Evolutionary conservation across 2,888 invertebrate genomes (phyloP).

Genomic region (Leptinotarsa haldemani): DNA sequence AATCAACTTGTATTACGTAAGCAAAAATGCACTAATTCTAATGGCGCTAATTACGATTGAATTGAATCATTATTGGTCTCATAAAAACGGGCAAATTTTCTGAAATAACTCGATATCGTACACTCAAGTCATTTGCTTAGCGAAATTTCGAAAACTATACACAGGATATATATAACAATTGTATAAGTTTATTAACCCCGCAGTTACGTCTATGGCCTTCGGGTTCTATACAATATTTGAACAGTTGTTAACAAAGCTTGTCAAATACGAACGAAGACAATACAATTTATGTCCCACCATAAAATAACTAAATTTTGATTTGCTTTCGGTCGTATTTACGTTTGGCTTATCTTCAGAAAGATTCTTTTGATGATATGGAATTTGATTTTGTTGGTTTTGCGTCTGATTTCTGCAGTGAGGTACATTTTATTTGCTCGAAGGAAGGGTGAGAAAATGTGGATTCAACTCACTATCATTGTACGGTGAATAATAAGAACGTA

Average conservation of each 20-base stretch:
- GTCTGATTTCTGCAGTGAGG: not conserved
- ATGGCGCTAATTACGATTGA: no score
- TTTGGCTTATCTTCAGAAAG: slow-evolving; percentile 5
- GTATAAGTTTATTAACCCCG: no score
- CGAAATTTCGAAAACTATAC: no score
- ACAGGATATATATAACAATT: no score
- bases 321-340: slow-evolving; percentile 5
- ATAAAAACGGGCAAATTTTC: no score
- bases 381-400: slow-evolving; percentile 10
- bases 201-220: not conserved
- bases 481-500: no score
- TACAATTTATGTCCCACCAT: slow-evolving; percentile 17
- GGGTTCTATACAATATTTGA: slow-evolving; percentile 7
- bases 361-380: not conserved
- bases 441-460: not conserved
- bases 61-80: no score
- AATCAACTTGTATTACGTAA: no score
- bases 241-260: slow-evolving; percentile 16
- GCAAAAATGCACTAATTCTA: no score
- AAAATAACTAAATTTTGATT: slow-evolving; percentile 4
- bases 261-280: slow-evolving; percentile 13
- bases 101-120: no score
- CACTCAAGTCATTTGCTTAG: no score
- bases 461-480: no score
- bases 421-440: not conserved